Evolutionary conservation across 2,113 vertebrate species (phyloP).

Genomic region (Rostratula benghalensis): DNA sequence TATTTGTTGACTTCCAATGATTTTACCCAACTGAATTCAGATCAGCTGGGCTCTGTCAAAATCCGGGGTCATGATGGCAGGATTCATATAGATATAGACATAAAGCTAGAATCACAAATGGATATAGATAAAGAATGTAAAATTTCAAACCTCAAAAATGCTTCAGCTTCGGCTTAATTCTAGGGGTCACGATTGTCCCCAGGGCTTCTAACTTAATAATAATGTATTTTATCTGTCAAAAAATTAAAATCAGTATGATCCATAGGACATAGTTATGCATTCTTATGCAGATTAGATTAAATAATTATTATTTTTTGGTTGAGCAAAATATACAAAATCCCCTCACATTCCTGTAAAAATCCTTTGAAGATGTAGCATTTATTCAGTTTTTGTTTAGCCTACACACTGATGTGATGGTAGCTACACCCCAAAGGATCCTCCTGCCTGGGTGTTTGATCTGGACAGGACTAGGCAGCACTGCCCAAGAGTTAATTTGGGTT

Average conservation of each 20-base stretch:
- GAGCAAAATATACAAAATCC: neutral
- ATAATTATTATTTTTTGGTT: neutral
- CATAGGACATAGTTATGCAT: neutral
- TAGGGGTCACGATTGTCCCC: neutral
- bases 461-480: neutral
- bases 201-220: neutral
- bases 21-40: neutral
- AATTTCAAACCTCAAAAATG: neutral
- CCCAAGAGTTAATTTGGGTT: neutral
- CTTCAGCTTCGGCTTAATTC: neutral
- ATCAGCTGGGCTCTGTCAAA: neutral
- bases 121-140: neutral
- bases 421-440: fast-evolving
- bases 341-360: neutral
- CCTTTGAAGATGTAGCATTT: neutral
- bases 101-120: neutral
- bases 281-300: neutral
- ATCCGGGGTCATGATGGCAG: neutral
- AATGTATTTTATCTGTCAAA: neutral
- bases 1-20: neutral
- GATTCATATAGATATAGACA: neutral
- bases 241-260: neutral
- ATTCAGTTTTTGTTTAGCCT: neutral
- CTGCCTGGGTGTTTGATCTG: neutral
- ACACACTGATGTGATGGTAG: fast-evolving